Conservation (phyloP, 1,140 invertebrate genomes). For the Cyphomyrmex costatus region DNA sequence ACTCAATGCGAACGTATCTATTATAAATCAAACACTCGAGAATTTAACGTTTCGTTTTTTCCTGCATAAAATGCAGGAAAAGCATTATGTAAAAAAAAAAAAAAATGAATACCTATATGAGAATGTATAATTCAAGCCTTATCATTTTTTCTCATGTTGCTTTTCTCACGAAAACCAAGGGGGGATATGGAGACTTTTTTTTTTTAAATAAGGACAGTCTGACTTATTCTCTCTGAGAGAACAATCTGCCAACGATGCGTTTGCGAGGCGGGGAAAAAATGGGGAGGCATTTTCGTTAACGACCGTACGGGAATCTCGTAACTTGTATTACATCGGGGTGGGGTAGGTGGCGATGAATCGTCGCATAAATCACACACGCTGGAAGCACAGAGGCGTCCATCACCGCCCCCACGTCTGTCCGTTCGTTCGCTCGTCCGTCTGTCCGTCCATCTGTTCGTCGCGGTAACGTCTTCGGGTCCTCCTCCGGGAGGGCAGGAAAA, state of each 20-base stretch:
- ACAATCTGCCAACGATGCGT: conserved; percentile 1
- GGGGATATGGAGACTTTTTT: background rate
- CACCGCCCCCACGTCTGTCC: conserved; percentile 80
- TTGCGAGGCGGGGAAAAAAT: conserved; percentile 45
- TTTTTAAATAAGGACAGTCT: background rate
- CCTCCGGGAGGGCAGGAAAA: conserved; percentile 60
- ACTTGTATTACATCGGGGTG: conserved; percentile 68
- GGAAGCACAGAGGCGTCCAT: conserved; percentile 82
- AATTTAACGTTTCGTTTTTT: background rate
- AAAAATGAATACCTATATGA: background rate
- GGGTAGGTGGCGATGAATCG: conserved; percentile 74
- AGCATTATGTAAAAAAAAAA: background rate
- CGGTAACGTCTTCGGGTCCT: conserved; percentile 70
- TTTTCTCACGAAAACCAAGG: background rate
- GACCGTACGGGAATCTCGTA: conserved; percentile 54
- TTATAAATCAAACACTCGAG: background rate
- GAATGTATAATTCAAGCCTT: background rate
- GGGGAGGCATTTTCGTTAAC: conserved; percentile 63
- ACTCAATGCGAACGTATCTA: conserved; percentile 39
- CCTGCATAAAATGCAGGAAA: background rate
- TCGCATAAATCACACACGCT: conserved; percentile 81
- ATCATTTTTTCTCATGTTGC: background rate
- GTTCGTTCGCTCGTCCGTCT: conserved; percentile 74
- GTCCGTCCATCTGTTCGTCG: conserved; percentile 74
- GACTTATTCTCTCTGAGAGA: background rate